phyloP scores from a whole-genome alignment of 2,113 vertebrate species.

The Ailuropoda melanoleuca region DNA sequence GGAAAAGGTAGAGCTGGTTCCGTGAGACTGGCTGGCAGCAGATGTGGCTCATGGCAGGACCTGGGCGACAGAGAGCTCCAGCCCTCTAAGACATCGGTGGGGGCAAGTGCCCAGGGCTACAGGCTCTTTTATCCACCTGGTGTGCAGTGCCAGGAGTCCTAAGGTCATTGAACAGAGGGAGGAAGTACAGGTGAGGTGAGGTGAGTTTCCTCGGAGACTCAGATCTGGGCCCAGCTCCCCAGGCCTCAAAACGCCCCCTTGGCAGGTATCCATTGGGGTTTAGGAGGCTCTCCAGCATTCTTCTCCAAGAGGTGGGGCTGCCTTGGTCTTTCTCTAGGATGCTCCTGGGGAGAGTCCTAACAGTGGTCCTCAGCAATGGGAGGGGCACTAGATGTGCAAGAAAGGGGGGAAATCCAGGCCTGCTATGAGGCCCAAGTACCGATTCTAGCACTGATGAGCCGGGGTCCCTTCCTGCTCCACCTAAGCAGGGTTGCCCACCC shows the following conservation, averaged over 20 bases:
- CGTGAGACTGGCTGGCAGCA: neutral
- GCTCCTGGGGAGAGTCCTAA: neutral
- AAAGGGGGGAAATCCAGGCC: neutral
- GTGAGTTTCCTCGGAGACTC: neutral
- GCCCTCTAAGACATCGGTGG: neutral
- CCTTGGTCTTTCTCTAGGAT: neutral
- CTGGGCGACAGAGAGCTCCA: neutral
- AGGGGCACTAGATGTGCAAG: neutral
- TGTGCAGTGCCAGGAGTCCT: neutral
- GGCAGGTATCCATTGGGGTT: neutral
- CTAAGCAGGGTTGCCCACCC: neutral
- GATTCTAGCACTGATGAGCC: neutral
- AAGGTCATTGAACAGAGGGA: neutral
- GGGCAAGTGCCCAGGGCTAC: neutral
- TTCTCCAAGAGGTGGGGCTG: neutral
- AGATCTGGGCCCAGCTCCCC: neutral
- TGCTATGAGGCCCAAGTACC: neutral
- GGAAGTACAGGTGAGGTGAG: neutral
- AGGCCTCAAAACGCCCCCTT: neutral
- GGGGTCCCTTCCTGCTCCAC: neutral
- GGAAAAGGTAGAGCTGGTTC: neutral
- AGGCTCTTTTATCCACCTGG: neutral
- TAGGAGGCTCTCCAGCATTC: neutral
- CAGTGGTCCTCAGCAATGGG: neutral
- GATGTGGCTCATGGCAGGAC: neutral